These are phyloP conservation scores for Morpho helenor DNA, from an alignment of 2,888 invertebrate species.

Conservation along the genomic window DNA sequence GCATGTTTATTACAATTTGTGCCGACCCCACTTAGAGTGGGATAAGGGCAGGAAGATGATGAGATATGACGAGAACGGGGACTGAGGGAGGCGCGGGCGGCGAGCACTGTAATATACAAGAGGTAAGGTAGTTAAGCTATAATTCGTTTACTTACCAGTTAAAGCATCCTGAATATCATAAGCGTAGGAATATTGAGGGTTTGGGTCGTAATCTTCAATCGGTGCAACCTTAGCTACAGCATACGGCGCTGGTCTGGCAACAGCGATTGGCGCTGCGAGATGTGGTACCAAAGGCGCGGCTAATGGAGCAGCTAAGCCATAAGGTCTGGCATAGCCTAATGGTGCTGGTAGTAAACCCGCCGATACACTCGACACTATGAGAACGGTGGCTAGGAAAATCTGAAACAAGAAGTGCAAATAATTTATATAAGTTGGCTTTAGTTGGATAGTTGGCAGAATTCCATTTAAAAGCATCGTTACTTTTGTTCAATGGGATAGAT, in stretches of 20 bases:
- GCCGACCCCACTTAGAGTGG: no score
- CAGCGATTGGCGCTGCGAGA: slow-evolving; percentile 46
- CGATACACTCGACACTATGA: slow-evolving; percentile 53
- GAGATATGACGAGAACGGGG: no score
- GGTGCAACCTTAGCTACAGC: slow-evolving; percentile 60
- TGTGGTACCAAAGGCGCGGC: slow-evolving; percentile 47
- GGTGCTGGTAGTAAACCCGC: slow-evolving; percentile 47
- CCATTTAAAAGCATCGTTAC: no score
- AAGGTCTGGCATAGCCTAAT: slow-evolving; percentile 47
- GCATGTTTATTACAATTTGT: no score
- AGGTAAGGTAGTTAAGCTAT: no score
- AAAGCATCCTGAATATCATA: slow-evolving; percentile 84
- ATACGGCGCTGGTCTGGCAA: slow-evolving; percentile 34
- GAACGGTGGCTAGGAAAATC: slow-evolving; percentile 53
- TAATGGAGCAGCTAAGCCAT: slow-evolving; percentile 37
- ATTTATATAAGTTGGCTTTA: no score
- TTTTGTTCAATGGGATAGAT: no score
- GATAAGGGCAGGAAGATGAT: no score
- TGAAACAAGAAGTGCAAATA: slow-evolving; percentile 24
- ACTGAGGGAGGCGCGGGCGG: no score
- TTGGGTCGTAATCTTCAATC: slow-evolving; percentile 79
- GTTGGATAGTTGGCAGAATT: no score
- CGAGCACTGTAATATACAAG: no score
- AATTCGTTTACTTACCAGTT: slow-evolving; percentile 70
- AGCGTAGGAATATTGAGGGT: slow-evolving; percentile 83